A percentile compares a stretch with the other conserved stretches of the same genome.
phyloP scores from a whole-genome alignment of 2,113 vertebrate genomes.

The Cyprinodon variegatus region DNA sequence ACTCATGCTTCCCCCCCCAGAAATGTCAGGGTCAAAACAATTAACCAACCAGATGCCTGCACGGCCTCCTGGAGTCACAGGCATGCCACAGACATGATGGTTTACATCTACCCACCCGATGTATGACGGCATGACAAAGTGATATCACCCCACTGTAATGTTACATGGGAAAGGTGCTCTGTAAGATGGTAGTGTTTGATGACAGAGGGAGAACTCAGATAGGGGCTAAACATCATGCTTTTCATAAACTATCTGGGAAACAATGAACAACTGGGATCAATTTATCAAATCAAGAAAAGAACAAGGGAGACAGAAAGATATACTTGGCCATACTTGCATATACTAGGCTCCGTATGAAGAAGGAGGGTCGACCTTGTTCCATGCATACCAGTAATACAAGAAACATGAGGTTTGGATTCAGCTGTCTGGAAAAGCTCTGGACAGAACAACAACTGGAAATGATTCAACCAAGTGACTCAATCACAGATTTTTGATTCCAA shows the following conservation, averaged over 20 bases:
- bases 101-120: conserved; percentile 32
- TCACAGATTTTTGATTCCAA: conserved; percentile 9
- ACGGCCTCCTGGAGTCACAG: conserved; percentile 50
- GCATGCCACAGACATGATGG: conserved; percentile 50
- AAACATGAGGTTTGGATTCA: conserved; percentile 46
- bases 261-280: conserved; percentile 42
- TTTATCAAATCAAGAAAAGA: conserved; percentile 30
- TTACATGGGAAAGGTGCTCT: conserved; percentile 46
- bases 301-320: background rate
- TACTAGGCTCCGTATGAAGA: conserved; percentile 18
- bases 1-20: conserved; percentile 38
- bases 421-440: conserved; percentile 34
- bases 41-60: conserved; percentile 46
- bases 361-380: conserved; percentile 11
- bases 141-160: conserved; percentile 49
- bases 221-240: conserved; percentile 1
- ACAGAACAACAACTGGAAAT: conserved; percentile 49
- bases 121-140: conserved; percentile 29
- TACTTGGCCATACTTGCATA: background rate
- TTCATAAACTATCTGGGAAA: conserved; percentile 29
- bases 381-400: conserved; percentile 52
- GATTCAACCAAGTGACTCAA: conserved; percentile 35
- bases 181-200: conserved; percentile 35
- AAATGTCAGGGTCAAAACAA: conserved; percentile 66
- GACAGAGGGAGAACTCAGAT: conserved; percentile 20